Evolutionary conservation across 2,797 vertebrate genomes (phyloP).

Genomic region (Tangara arthus): DNA sequence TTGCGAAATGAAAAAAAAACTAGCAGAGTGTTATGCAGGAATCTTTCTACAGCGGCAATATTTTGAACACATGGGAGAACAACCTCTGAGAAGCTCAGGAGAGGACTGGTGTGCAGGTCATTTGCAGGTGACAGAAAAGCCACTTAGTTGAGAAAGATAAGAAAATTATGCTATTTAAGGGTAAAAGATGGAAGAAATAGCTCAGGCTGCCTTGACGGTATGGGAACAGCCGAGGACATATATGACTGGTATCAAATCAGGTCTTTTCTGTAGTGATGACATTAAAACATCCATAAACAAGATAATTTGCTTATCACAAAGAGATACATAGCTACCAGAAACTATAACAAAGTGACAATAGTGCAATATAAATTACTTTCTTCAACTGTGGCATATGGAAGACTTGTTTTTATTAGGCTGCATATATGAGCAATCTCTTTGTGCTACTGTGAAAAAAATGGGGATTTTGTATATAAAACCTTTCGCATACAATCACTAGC

Average conservation of each 20-base stretch:
- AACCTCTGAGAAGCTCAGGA: not conserved
- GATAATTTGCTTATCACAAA: not conserved
- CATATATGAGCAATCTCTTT: not conserved
- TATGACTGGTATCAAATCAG: not conserved
- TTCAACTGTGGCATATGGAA: not conserved
- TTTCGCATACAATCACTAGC: not conserved
- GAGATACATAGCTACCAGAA: not conserved
- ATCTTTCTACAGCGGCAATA: not conserved
- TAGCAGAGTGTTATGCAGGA: not conserved
- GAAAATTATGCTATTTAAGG: not conserved
- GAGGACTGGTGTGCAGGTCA: not conserved
- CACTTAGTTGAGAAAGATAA: not conserved
- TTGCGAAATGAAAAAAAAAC: not conserved
- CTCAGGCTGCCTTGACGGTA: not conserved
- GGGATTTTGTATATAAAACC: not conserved
- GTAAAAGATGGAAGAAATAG: not conserved
- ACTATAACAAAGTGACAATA: not conserved
- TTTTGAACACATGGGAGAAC: not conserved
- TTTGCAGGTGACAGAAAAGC: not conserved
- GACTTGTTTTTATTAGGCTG: not conserved
- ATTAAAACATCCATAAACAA: not conserved
- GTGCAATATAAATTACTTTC: not conserved
- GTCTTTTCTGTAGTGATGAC: not conserved
- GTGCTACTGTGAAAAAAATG: not conserved
- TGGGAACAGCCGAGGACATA: not conserved